These are phyloP conservation scores for Dasypogon diadema DNA, from an alignment of 2,888 invertebrate species.

Conservation along the genomic window DNA sequence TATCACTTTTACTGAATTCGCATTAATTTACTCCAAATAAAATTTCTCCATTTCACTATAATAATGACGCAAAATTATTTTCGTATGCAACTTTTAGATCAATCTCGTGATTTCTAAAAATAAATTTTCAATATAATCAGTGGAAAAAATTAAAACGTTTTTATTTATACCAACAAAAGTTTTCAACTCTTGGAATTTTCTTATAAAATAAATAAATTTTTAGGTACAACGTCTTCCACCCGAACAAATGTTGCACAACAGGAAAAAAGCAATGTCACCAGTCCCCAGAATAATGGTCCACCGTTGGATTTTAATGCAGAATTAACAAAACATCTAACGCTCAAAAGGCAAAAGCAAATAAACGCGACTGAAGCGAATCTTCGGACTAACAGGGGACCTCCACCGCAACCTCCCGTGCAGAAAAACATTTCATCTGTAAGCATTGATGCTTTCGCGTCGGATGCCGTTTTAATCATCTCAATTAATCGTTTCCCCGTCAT, in stretches of 20 bases:
- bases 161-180: neutral
- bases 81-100: neutral
- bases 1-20: too few species aligned
- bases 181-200: neutral
- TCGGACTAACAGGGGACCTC: conserved; percentile 77
- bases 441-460: conserved; percentile 37
- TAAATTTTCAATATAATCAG: neutral
- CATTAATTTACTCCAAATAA: too few species aligned
- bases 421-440: conserved; percentile 75
- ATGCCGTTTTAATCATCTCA: conserved; percentile 13
- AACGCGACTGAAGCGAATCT: conserved; percentile 68
- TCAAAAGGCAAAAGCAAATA: conserved; percentile 61
- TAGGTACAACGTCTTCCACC: conserved; percentile 31
- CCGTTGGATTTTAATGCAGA: conserved; percentile 68
- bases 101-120: conserved; percentile 2
- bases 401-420: conserved; percentile 85
- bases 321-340: conserved; percentile 67
- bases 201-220: neutral
- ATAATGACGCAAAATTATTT: neutral
- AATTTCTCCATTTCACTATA: neutral
- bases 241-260: conserved; percentile 41
- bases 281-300: conserved; percentile 56
- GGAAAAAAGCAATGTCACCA: conserved; percentile 30
- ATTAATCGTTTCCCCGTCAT: conserved; percentile 56
- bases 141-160: neutral